Evolutionary conservation across 2,797 vertebrate genomes (phyloP), one percentile per base, ranked within the genome.

Genomic region (Falco biarmicus): DNA sequence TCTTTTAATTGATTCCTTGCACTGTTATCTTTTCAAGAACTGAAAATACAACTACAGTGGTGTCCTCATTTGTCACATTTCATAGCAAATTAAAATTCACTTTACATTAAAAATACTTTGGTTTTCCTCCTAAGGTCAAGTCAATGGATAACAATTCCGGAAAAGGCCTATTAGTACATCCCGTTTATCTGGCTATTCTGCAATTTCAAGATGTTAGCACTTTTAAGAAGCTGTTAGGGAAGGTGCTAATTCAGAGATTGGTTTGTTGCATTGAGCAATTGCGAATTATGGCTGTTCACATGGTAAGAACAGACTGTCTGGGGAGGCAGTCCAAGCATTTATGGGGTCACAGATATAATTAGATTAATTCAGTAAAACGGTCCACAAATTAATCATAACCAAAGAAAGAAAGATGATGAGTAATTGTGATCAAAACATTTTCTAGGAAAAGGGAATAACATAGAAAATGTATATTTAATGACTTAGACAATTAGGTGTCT

Each of bases 381-480:
- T 56, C 31, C 26, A 53, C n/a, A 68, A 81, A 34, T 5, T 45
- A 84, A 87, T 79, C 25, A 34, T 73, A 64, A 59, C 68, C 65
- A 76, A 6, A 29, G 48, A 87, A 93, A 74, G 32, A 70, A 95
- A 86, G 34, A 63, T 64, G 20, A 60, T 73, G 26, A 77, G 34
- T 89, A 65, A 88, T 89, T 95, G 76, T 19, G 63, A 88, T 81
- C 51, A 83, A 76, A 92, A 59, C n/a, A 60, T 51, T 84, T 54
- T 70, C 13, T 54, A 9, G 29, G 18, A 39, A 56, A 87, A 60
- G 14, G 25, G 86, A 86, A 79, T 60, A 15, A 87, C 70, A 90
- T 41, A 88, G 53, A 73, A 97, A 89, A 96, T 76, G 13, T 71
- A 45, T 89, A 74, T 61, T 91, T 95, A 90, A 89, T 90, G 15